Conservation (phyloP, 2,888 invertebrate genomes). For the Serrognathus titanus region DNA sequence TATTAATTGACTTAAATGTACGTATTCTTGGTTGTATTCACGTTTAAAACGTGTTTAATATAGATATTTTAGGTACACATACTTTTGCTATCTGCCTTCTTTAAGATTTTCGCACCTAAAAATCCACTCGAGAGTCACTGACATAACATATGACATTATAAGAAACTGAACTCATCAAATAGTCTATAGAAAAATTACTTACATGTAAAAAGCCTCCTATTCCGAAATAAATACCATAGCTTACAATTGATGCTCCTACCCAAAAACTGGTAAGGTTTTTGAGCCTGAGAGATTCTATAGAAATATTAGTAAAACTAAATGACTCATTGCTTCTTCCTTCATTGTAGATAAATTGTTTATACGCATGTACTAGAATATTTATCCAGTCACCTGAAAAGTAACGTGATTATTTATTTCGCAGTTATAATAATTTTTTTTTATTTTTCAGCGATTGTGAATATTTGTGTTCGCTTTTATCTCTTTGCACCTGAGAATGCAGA, state of each 20-base stretch:
- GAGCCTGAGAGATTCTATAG: constrained; percentile 53
- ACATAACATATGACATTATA: too few relatives aligned
- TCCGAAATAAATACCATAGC: constrained; percentile 59
- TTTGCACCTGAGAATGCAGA: background rate
- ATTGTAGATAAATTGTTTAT: constrained; percentile 52
- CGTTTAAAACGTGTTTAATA: too few relatives aligned
- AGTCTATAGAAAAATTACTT: constrained; percentile 38
- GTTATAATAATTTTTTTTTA: too few relatives aligned
- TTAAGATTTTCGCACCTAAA: too few relatives aligned
- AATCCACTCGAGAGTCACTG: too few relatives aligned
- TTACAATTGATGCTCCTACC: constrained; percentile 53
- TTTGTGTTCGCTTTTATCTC: background rate
- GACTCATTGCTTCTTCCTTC: constrained; percentile 21
- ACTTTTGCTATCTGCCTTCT: too few relatives aligned
- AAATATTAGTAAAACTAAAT: constrained; percentile 44
- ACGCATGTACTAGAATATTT: constrained; percentile 58
- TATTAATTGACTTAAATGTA: too few relatives aligned
- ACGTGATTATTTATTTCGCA: too few relatives aligned
- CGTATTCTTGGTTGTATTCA: too few relatives aligned
- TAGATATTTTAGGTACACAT: too few relatives aligned
- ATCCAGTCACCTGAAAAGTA: constrained; percentile 63
- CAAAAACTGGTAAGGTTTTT: constrained; percentile 52
- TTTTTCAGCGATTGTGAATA: constrained; percentile 12
- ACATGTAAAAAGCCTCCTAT: constrained; percentile 69
- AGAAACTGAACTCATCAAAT: too few relatives aligned